Conservation (phyloP, 2,888 invertebrate genomes). For the Macropis europaea region DNA sequence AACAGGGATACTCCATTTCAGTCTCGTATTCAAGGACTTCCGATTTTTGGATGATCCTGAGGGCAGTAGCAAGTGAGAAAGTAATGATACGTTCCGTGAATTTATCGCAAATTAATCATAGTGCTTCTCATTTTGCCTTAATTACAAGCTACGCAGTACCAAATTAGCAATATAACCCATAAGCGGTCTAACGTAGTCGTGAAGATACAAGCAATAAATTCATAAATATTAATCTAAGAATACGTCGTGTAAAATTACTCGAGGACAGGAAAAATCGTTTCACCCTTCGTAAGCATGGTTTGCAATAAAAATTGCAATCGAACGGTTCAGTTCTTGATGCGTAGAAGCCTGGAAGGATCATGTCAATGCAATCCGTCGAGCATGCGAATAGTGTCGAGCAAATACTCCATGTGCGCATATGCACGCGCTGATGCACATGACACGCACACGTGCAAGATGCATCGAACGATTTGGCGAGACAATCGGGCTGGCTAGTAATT, state of each 20-base stretch:
- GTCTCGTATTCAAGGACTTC: slow-evolving; percentile 19
- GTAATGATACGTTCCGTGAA: slow-evolving; percentile 43
- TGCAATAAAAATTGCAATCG: not conserved
- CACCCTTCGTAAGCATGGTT: no score
- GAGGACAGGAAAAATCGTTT: no score
- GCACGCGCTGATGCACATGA: slow-evolving; percentile 18
- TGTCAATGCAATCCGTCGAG: slow-evolving; percentile 16
- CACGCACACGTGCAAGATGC: slow-evolving; percentile 30
- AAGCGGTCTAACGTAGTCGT: no score
- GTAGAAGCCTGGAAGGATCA: slow-evolving; percentile 10
- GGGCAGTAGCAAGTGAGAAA: slow-evolving; percentile 30
- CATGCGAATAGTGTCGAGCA: slow-evolving; percentile 33
- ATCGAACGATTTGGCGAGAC: slow-evolving; percentile 54
- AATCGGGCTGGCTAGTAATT: slow-evolving; percentile 62
- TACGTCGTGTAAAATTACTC: no score
- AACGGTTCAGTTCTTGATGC: not conserved
- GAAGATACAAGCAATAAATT: no score
- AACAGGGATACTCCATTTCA: no score
- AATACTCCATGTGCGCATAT: slow-evolving; percentile 7
- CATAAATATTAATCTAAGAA: no score
- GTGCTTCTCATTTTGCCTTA: no score
- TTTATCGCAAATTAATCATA: slow-evolving; percentile 44
- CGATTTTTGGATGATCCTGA: not conserved
- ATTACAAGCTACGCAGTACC: no score
- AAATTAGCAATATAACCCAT: no score